These are phyloP conservation scores for Heliornis fulica DNA, from an alignment of 2,113 vertebrate species.

Conservation along the genomic window DNA sequence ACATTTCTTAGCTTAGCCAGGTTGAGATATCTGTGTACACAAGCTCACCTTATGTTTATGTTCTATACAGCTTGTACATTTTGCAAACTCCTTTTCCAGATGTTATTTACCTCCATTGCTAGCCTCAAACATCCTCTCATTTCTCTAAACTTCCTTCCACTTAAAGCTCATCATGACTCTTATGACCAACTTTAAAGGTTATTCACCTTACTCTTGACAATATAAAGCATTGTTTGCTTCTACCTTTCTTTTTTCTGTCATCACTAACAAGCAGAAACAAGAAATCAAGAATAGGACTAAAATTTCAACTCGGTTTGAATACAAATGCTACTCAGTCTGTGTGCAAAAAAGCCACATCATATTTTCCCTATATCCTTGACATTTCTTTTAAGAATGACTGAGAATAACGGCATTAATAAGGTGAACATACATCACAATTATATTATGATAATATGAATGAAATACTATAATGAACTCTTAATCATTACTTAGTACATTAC, in stretches of 20 bases:
- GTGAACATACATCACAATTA: slow-evolving; percentile 66
- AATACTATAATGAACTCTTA: slow-evolving; percentile 63
- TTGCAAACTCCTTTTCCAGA: background rate
- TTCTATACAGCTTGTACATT: background rate
- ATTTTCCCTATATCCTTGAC: background rate
- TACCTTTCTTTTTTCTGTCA: background rate
- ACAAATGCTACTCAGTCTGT: background rate
- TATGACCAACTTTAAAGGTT: background rate
- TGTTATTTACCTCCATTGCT: background rate
- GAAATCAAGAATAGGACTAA: background rate
- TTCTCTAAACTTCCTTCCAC: background rate
- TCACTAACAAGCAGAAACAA: background rate
- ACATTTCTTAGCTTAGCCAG: background rate
- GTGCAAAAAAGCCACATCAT: background rate
- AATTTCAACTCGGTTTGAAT: background rate
- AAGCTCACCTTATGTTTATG: background rate
- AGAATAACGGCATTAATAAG: slow-evolving; percentile 35
- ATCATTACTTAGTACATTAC: slow-evolving; percentile 70
- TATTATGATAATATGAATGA: slow-evolving; percentile 55
- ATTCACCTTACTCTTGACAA: background rate
- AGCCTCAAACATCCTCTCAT: background rate
- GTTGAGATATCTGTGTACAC: background rate
- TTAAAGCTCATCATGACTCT: background rate
- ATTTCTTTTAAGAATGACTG: slow-evolving; percentile 33
- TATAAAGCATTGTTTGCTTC: background rate